phyloP scores from a whole-genome alignment of 2,888 invertebrate genomes.

The Hemistola chrysoprasaria region DNA sequence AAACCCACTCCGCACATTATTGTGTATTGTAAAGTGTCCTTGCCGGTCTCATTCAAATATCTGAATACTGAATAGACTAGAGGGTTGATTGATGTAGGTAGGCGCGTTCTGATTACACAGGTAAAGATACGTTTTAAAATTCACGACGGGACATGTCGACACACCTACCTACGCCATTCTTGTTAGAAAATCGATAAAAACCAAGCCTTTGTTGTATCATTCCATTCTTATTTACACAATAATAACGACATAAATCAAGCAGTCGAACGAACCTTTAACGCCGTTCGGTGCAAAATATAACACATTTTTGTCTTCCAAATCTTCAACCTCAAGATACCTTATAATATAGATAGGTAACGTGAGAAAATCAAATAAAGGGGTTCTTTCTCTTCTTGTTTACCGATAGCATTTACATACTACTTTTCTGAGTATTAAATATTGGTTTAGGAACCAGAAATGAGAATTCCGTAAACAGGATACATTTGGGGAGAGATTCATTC shows the following conservation, averaged over 20 bases:
- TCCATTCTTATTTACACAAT: conserved; percentile 18
- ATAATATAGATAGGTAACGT: conserved; percentile 29
- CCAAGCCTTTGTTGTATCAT: conserved; percentile 13
- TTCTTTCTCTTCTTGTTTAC: conserved; percentile 36
- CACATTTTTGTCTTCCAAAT: conserved; percentile 20
- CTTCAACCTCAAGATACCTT: conserved; percentile 14
- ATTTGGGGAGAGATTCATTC: conserved; percentile 23
- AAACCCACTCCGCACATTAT: conserved; percentile 15
- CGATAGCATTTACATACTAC: conserved; percentile 35
- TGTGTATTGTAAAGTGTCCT: conserved; percentile 22
- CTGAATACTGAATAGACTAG: conserved; percentile 22
- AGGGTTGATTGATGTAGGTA: conserved; percentile 22
- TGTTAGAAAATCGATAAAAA: conserved; percentile 18
- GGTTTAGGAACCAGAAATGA: conserved; percentile 36
- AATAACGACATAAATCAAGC: conserved; percentile 22
- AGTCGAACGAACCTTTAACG: conserved; percentile 20
- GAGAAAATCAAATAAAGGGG: conserved; percentile 46
- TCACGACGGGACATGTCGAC: conserved; percentile 16
- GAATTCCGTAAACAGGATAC: conserved; percentile 16
- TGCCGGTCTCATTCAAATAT: conserved; percentile 18
- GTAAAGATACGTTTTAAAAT: conserved; percentile 10
- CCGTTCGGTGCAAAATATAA: conserved; percentile 19
- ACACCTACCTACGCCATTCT: conserved; percentile 13
- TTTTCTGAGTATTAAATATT: conserved; percentile 37
- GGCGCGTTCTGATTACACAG: conserved; percentile 18